Base-by-base conservation (phyloP, 2,888 invertebrate genomes). In the Coelinius sp. region DNA sequence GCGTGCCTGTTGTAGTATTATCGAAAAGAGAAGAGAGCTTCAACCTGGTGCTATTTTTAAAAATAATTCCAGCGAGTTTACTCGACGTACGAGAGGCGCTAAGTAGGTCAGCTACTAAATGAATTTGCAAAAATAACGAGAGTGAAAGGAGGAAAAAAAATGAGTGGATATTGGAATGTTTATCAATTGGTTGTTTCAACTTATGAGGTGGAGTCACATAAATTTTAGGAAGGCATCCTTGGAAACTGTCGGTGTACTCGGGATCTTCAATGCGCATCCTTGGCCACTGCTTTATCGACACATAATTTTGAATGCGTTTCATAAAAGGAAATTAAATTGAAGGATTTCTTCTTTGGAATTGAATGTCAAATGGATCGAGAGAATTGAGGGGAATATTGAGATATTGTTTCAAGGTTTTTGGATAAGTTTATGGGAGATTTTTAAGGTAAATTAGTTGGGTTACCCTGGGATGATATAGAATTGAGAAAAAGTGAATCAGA, bases 31-130 rank as follows among this genome's bases (percentile, higher is more conserved):
- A 63, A 64, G 53, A 41, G 38, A 38, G 22, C 49, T 31, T 52
- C 10, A 27, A 46, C 31, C 10, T 53, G 22, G 20, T 12, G 68
- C 44, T 68, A 68, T 68, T 68, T 68, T 68, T 68, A 68, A 68
- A 68, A 62, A 46, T 68, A 59, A 53, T 62, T 68, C 62, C 68
- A 68, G 68, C 27, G 7, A 62, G 14, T 63, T 62, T 22, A 1
- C 22, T 35, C 7, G 63, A n/a, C 1, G 59, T 59, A 59, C 35
- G 31, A 63, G 62, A 68, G 31, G 62, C 31, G 62, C 31, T 31
- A 68, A 62, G 59, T 68, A 46, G 68, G 68, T 68, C 68, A 62
- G 27, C 27, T 35, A 68, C 44, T 27, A 68, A 68, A 35, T 41
- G 68, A 68, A 62, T 68, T 49, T 27, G 14, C 27, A n/a, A 25